Evolutionary conservation across 2,888 invertebrate genomes (phyloP).

Genomic region (Pocota personata): DNA sequence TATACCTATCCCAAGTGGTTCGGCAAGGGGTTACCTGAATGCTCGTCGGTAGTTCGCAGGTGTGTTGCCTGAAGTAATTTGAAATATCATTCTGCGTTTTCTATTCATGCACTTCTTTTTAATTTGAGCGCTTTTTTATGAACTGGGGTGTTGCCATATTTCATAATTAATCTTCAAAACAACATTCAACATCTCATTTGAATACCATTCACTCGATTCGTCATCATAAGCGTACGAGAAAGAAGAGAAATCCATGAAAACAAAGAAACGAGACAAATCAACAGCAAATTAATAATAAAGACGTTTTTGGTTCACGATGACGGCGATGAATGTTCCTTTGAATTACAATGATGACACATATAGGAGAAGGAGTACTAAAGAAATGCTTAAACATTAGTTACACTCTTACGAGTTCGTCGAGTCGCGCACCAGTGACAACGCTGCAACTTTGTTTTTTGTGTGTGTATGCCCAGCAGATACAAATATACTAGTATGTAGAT

Average conservation of each 20-base stretch:
- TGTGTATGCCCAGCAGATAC: neutral
- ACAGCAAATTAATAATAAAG: conserved; percentile 40
- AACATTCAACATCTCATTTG: too few species aligned
- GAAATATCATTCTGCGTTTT: too few species aligned
- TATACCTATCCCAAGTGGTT: too few species aligned
- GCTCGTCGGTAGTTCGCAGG: too few species aligned
- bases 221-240: neutral
- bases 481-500: neutral
- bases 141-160: too few species aligned
- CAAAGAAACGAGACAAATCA: conserved; percentile 15
- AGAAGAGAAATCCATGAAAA: neutral
- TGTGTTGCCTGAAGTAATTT: too few species aligned
- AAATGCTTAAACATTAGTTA: neutral
- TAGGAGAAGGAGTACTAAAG: neutral
- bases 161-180: too few species aligned
- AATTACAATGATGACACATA: conserved; percentile 50
- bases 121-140: too few species aligned
- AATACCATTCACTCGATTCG: neutral
- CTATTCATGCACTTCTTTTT: too few species aligned
- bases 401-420: neutral
- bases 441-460: neutral
- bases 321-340: conserved; percentile 34
- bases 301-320: conserved; percentile 29
- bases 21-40: too few species aligned
- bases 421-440: neutral